Evolutionary conservation across 2,888 invertebrate genomes (phyloP).

Genomic region (Drosophila sordidapex): DNA sequence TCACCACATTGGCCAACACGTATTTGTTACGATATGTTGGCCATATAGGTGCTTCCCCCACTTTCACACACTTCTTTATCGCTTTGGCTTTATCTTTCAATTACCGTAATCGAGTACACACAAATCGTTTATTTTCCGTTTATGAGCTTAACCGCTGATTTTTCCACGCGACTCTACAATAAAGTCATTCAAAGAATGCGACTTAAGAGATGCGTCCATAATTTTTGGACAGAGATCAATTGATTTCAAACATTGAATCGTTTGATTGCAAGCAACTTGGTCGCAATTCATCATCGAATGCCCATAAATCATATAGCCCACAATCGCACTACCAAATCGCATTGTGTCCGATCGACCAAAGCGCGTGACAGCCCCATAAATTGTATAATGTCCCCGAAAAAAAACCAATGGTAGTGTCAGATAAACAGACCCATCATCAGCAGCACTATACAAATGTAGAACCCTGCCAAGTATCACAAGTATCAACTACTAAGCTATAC

Average conservation of each 20-base stretch:
- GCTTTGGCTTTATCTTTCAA: conserved; percentile 52
- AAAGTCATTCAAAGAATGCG: conserved; percentile 7
- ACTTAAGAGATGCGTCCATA: conserved; percentile 1
- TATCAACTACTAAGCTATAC: conserved; percentile 5
- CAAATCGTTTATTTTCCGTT: conserved; percentile 50
- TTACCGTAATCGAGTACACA: conserved; percentile 53
- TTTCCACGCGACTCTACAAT: conserved; percentile 50
- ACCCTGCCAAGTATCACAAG: conserved; percentile 15
- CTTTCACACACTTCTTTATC: conserved; percentile 23
- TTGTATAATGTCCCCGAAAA: conserved; percentile 32
- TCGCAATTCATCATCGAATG: conserved; percentile 62
- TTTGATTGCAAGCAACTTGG: conserved; percentile 56
- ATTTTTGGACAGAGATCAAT: conserved; percentile 32
- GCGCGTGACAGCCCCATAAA: conserved; percentile 62
- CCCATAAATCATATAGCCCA: conserved; percentile 61
- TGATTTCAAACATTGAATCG: conserved; percentile 49
- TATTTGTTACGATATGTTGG: conserved; percentile 1
- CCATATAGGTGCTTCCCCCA: conserved; percentile 34
- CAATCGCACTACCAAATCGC: conserved; percentile 32
- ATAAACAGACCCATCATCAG: background rate
- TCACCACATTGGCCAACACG: conserved; percentile 41
- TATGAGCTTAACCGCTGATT: conserved; percentile 59
- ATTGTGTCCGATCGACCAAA: conserved; percentile 37
- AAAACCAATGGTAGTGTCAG: conserved; percentile 35
- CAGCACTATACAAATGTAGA: background rate